Percentiles rank a stretch among this genome's conserved stretches.
Evolutionary conservation across 2,797 vertebrate genomes (phyloP).

Genomic region (Spheniscus humboldti): DNA sequence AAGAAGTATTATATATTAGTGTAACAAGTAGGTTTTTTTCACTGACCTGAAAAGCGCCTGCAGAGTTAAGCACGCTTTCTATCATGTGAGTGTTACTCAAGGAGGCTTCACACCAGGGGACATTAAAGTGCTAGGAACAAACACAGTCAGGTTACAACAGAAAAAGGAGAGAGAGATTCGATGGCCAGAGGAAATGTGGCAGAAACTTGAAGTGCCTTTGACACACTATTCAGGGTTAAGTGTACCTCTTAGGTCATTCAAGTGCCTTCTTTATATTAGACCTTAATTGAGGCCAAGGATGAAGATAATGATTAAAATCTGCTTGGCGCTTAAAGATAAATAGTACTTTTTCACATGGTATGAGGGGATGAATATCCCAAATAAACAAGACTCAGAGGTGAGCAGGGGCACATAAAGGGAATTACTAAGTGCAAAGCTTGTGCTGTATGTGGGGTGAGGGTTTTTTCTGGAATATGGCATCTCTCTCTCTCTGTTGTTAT

Average conservation of each 20-base stretch:
- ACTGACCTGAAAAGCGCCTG: conserved; percentile 50
- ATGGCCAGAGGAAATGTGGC: background rate
- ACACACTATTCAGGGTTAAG: conserved; percentile 23
- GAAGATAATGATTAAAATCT: conserved; percentile 50
- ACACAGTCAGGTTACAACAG: background rate
- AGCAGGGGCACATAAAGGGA: background rate
- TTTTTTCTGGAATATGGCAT: background rate
- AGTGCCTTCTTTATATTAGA: conserved; percentile 49
- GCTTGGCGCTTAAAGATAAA: background rate
- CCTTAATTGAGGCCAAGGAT: conserved; percentile 46
- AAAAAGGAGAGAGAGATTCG: background rate
- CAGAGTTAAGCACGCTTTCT: conserved; percentile 63
- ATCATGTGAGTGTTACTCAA: conserved; percentile 41
- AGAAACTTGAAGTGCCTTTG: conserved; percentile 17
- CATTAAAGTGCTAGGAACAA: conserved; percentile 52
- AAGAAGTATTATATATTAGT: conserved; percentile 38
- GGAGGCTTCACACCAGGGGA: conserved; percentile 38
- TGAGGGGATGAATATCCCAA: background rate
- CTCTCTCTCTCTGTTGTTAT: background rate
- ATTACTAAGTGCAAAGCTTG: background rate
- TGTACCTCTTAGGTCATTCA: conserved; percentile 49
- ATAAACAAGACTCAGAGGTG: background rate
- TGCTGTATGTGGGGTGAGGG: background rate
- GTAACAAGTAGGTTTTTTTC: conserved; percentile 30
- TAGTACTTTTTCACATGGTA: background rate